Conservation (phyloP, 35 echinoderm and acorn worm genomes). For the Strongylocentrotus purpuratus region DNA sequence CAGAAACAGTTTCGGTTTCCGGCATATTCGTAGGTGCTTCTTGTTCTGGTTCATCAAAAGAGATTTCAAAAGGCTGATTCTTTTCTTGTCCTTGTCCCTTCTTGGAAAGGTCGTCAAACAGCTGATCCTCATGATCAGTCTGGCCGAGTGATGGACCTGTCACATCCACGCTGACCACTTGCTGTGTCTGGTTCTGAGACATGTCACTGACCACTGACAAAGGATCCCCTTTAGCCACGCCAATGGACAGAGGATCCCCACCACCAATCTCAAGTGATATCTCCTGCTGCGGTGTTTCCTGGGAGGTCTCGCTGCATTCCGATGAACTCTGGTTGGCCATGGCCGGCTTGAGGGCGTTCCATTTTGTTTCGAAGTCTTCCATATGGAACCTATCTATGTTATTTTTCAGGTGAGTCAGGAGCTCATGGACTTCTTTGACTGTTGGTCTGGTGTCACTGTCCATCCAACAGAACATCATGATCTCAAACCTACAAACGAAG, state of each 20-base stretch:
- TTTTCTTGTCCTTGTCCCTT: not conserved
- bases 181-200: not conserved
- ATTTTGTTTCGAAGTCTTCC: slow-evolving; percentile 78
- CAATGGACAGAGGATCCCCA: not conserved
- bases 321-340: slow-evolving; percentile 59
- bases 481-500: slow-evolving; percentile 83
- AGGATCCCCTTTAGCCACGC: not conserved
- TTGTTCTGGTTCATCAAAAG: not conserved
- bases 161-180: slow-evolving; percentile 15
- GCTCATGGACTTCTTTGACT: slow-evolving; percentile 81
- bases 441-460: slow-evolving; percentile 69
- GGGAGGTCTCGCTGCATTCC: slow-evolving; percentile 66
- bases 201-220: not conserved
- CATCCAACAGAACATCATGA: slow-evolving; percentile 97
- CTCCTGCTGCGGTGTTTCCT: slow-evolving; percentile 31
- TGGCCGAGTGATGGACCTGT: not conserved
- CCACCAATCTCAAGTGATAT: not conserved
- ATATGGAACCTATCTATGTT: slow-evolving; percentile 76
- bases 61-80: not conserved
- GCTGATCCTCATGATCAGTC: not conserved
- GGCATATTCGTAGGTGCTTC: not conserved
- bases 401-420: slow-evolving; percentile 72
- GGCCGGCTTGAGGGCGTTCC: slow-evolving; percentile 78
- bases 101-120: not conserved
- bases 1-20: not conserved